These are phyloP conservation scores for Abrostola triplasia DNA, from an alignment of 2,888 invertebrate species.

Conservation along the genomic window DNA sequence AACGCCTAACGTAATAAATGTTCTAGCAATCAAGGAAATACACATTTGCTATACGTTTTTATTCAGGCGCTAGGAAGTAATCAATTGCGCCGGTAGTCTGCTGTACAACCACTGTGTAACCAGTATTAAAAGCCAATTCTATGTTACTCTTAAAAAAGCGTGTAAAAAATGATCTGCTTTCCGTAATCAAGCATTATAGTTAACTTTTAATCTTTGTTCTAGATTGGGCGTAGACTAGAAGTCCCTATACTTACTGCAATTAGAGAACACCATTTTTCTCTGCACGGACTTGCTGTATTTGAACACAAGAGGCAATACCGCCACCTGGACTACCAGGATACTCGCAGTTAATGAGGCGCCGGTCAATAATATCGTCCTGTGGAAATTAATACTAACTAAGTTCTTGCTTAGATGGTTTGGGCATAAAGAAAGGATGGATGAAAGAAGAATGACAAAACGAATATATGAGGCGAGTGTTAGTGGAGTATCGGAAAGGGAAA, in stretches of 20 bases:
- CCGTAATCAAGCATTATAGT: neutral
- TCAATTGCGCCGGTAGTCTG: no score
- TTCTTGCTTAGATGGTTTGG: no score
- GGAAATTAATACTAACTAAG: neutral
- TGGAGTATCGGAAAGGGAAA: no score
- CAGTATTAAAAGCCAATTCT: no score
- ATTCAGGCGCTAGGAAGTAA: neutral
- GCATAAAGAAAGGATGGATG: no score
- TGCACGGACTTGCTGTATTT: constrained; percentile 92
- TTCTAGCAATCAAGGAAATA: neutral
- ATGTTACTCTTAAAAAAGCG: no score
- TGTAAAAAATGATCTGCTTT: no score
- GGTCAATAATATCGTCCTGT: constrained; percentile 68
- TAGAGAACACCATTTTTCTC: constrained; percentile 92
- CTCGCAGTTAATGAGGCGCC: constrained; percentile 77
- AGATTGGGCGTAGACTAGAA: no score
- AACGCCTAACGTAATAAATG: constrained; percentile 18
- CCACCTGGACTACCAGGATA: constrained; percentile 89
- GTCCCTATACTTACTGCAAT: constrained; percentile 90
- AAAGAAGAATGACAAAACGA: no score
- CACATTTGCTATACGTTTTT: neutral
- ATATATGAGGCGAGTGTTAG: no score
- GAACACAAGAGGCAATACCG: constrained; percentile 91
- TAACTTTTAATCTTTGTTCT: neutral
- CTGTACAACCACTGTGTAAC: no score